These are phyloP conservation scores for Sebastes fasciatus DNA, from an alignment of 2,113 vertebrate species.

Conservation along the genomic window DNA sequence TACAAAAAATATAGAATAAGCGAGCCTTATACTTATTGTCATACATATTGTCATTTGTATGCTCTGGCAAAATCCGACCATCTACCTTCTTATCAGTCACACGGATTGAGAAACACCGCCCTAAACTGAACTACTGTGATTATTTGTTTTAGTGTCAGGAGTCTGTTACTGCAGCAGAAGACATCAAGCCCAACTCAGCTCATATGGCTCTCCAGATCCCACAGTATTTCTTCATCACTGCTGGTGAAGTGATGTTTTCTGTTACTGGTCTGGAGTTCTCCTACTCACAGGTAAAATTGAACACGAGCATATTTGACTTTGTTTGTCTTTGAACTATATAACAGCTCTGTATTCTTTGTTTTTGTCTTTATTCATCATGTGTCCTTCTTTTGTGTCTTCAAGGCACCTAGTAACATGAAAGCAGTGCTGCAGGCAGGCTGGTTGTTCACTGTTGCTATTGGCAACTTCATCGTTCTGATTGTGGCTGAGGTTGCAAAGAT, in stretches of 20 bases:
- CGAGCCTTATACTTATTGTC: background rate
- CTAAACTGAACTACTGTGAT: background rate
- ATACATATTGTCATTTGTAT: background rate
- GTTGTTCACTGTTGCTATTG: conserved; percentile 91
- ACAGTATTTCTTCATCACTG: conserved; percentile 95
- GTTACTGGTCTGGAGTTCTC: conserved; percentile 96
- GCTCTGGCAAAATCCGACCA: background rate
- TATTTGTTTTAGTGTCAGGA: conserved; percentile 71
- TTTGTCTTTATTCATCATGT: background rate
- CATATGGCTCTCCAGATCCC: conserved; percentile 95
- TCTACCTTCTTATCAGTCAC: background rate
- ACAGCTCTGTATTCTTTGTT: background rate
- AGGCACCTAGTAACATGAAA: conserved; percentile 98
- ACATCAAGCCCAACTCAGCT: conserved; percentile 89
- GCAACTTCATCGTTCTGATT: conserved; percentile 96
- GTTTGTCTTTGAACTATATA: background rate
- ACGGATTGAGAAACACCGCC: background rate
- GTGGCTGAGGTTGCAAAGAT: conserved; percentile 89
- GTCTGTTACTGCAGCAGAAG: conserved; percentile 64
- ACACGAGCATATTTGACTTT: background rate
- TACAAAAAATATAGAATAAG: background rate
- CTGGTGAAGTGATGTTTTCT: conserved; percentile 94
- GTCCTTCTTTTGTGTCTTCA: conserved; percentile 29
- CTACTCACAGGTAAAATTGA: conserved; percentile 91
- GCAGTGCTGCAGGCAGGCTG: conserved; percentile 96